Evolutionary conservation across 1,140 invertebrate species (phyloP).

Genomic region (Portunus trituberculatus): DNA sequence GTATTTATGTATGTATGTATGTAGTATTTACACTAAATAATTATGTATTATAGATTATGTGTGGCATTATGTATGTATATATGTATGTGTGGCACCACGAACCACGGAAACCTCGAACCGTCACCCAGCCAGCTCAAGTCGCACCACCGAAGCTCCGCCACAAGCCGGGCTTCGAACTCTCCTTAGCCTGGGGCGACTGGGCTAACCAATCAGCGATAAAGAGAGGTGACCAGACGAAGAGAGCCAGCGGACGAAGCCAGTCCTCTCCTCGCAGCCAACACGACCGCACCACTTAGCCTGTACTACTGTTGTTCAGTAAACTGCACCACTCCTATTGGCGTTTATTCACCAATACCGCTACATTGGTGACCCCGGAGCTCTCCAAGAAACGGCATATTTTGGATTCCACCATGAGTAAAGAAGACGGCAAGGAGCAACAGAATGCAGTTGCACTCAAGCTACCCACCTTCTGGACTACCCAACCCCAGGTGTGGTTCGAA

Average conservation of each 20-base stretch:
- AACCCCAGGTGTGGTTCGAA: constrained; percentile 42
- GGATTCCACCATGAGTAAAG: neutral
- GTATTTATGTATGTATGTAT: too few species aligned
- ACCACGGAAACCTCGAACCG: neutral
- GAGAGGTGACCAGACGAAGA: neutral
- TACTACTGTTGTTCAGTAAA: neutral
- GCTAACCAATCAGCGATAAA: neutral
- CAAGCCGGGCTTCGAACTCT: neutral
- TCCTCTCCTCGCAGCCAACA: neutral
- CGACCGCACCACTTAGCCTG: neutral
- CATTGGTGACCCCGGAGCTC: constrained; percentile 1
- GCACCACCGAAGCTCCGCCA: neutral
- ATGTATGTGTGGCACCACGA: neutral
- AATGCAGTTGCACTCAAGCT: constrained; percentile 45
- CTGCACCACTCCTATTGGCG: neutral
- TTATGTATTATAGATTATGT: too few species aligned
- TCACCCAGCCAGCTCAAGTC: too few species aligned
- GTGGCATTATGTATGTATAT: too few species aligned
- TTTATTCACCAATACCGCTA: neutral
- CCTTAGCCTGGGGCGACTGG: neutral
- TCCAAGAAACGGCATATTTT: neutral
- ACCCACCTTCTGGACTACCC: constrained; percentile 27
- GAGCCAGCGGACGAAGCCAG: neutral
- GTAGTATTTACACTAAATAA: too few species aligned
- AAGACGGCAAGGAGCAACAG: neutral